Conservation (phyloP, 2,888 invertebrate species). For the Oasisia sp. region DNA sequence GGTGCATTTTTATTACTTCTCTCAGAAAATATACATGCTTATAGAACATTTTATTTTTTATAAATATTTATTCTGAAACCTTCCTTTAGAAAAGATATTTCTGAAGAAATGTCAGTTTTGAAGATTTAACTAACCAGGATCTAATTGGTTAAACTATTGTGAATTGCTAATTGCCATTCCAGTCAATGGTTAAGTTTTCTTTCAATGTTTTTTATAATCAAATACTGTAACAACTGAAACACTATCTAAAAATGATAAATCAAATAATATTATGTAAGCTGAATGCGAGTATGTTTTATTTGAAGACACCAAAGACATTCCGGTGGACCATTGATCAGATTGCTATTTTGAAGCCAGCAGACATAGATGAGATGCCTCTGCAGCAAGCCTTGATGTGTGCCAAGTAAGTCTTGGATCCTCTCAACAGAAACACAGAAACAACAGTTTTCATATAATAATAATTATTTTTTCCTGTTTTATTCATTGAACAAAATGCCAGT, state of each 20-base stretch:
- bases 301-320: constrained; percentile 42
- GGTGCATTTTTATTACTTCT: constrained; percentile 24
- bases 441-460: neutral
- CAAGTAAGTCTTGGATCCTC: neutral
- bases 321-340: constrained; percentile 62
- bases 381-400: constrained; percentile 40
- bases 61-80: neutral
- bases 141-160: neutral
- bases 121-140: neutral
- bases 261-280: neutral
- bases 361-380: constrained; percentile 57
- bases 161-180: neutral
- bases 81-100: neutral
- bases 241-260: neutral
- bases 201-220: neutral
- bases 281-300: constrained; percentile 21
- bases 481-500: too few species aligned
- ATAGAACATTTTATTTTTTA: too few species aligned
- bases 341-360: constrained; percentile 58
- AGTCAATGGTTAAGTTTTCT: neutral
- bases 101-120: neutral
- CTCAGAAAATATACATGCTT: neutral
- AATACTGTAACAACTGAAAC: neutral
- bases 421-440: too few species aligned
- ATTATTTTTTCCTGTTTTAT: too few species aligned